Evolutionary conservation across 2,888 invertebrate species (phyloP).

Genomic region (Dicyrtomina minuta): DNA sequence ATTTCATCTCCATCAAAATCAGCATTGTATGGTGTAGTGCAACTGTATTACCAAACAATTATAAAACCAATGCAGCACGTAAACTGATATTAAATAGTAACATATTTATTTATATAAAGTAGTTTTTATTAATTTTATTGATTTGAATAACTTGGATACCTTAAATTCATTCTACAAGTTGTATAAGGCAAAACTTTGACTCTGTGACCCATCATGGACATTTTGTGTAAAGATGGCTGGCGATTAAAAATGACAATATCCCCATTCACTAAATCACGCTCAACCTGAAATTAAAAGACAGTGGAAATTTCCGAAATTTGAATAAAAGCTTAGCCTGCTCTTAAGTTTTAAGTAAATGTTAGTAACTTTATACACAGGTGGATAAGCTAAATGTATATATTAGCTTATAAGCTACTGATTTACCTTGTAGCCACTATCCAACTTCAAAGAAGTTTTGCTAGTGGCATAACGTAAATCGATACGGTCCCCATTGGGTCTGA

Average conservation of each 20-base stretch:
- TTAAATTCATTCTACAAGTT: slow-evolving; percentile 96
- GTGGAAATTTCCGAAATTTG: not conserved
- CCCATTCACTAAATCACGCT: slow-evolving; percentile 94
- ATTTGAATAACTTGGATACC: slow-evolving; percentile 56
- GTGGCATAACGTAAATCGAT: slow-evolving; percentile 93
- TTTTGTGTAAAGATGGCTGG: slow-evolving; percentile 98
- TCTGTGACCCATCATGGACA: slow-evolving; percentile 99
- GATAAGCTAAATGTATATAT: not conserved
- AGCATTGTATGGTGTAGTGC: slow-evolving; percentile 98
- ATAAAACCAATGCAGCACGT: not conserved
- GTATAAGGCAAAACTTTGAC: slow-evolving; percentile 98
- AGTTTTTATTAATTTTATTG: not conserved
- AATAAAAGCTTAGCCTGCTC: not conserved
- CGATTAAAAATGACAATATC: slow-evolving; percentile 98
- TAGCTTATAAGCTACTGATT: too few relatives aligned
- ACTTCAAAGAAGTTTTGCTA: slow-evolving; percentile 93
- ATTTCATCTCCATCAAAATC: slow-evolving; percentile 99
- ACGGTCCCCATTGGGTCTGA: slow-evolving; percentile 96
- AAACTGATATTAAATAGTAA: not conserved
- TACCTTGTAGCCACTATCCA: slow-evolving; percentile 87
- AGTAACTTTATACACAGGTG: not conserved
- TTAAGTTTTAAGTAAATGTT: not conserved
- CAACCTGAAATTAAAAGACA: slow-evolving; percentile 63
- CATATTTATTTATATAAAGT: not conserved
- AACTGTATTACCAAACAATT: slow-evolving; percentile 61